phyloP scores from a whole-genome alignment of 2,888 invertebrate genomes.

The Lypha dubia region DNA sequence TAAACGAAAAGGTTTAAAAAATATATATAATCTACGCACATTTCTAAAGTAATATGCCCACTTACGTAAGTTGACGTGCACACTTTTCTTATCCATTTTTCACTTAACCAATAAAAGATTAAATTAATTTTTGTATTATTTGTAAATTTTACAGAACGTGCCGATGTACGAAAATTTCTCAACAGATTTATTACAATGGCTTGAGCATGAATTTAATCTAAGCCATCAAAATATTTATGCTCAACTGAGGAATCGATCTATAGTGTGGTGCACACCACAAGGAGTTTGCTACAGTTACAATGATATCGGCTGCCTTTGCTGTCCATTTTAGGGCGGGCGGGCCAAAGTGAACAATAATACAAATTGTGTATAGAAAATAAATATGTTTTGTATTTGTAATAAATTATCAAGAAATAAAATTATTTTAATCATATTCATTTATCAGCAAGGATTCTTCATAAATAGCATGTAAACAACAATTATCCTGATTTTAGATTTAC shows the following conservation, averaged over 20 bases:
- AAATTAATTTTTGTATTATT: slow-evolving; percentile 55
- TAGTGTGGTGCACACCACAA: slow-evolving; percentile 73
- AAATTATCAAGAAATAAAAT: not conserved
- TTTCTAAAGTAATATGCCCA: no score
- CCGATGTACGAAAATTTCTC: slow-evolving; percentile 75
- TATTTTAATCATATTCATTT: not conserved
- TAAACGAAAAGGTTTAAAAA: not conserved
- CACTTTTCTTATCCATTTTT: not conserved
- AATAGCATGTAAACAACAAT: not conserved
- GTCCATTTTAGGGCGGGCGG: slow-evolving; percentile 76
- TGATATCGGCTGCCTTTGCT: slow-evolving; percentile 74
- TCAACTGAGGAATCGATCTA: slow-evolving; percentile 45
- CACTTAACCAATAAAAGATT: not conserved
- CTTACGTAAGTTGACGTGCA: no score
- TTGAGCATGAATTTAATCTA: slow-evolving; percentile 74
- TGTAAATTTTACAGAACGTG: slow-evolving; percentile 73
- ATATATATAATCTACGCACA: no score
- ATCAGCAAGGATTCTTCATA: not conserved
- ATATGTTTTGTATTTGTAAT: not conserved
- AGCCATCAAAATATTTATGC: slow-evolving; percentile 72
- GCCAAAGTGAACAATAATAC: not conserved
- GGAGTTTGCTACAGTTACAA: slow-evolving; percentile 74
- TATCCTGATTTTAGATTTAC: not conserved
- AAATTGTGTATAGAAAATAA: not conserved
- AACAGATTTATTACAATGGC: slow-evolving; percentile 75